Percentiles rank a stretch among this genome's conserved stretches.
These are phyloP conservation scores for Prunella strophiata DNA, from an alignment of 2,797 vertebrate species.

Conservation along the genomic window DNA sequence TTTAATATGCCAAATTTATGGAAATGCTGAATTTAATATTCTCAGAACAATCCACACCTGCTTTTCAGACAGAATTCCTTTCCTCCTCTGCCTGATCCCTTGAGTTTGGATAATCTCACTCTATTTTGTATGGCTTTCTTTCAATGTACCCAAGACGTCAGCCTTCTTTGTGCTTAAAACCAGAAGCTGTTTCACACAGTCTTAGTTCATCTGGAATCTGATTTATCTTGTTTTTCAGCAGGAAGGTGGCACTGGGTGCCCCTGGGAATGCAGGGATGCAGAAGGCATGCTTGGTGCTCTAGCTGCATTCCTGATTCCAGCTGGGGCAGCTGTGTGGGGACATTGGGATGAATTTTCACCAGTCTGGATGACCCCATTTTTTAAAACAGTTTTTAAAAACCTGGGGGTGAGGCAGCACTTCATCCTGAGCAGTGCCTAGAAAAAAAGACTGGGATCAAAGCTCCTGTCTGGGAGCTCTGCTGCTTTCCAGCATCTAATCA, in stretches of 20 bases:
- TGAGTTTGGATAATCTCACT: slow-evolving; percentile 5
- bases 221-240: not conserved
- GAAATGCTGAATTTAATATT: slow-evolving; percentile 48
- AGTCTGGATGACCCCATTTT: not conserved
- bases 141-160: rapidly evolving
- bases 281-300: not conserved
- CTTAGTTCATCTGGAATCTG: not conserved
- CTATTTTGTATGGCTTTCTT: not conserved
- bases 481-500: not conserved
- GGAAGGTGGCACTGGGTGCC: not conserved
- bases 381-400: not conserved
- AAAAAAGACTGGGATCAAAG: not conserved
- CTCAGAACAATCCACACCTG: slow-evolving; percentile 8
- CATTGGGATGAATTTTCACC: not conserved
- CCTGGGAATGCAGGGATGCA: not conserved
- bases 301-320: rapidly evolving
- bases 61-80: slow-evolving; percentile 1
- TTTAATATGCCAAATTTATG: slow-evolving; percentile 22
- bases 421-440: not conserved
- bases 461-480: not conserved
- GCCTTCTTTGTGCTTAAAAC: not conserved
- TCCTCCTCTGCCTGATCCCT: not conserved
- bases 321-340: not conserved
- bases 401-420: not conserved
- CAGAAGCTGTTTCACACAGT: not conserved